A percentile compares a stretch with the other conserved stretches of the same genome.
phyloP scores from a whole-genome alignment of 1,140 invertebrate species.

The Drosophila triauraria region DNA sequence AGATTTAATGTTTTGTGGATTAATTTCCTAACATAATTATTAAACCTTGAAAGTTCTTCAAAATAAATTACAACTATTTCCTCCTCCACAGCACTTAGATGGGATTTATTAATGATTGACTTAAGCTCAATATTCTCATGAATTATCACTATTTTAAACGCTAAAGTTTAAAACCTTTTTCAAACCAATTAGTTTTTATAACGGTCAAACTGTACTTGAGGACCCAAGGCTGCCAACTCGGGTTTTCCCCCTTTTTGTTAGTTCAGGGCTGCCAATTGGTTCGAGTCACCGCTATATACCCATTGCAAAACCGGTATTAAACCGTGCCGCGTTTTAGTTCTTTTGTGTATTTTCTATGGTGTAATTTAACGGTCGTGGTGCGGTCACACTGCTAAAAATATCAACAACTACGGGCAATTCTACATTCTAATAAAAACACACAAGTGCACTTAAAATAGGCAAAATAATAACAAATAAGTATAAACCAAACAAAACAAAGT shows the following conservation, averaged over 20 bases:
- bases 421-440: constrained; percentile 19
- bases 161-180: neutral
- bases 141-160: neutral
- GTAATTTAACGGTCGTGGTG: too few species aligned
- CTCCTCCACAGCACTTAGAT: too few species aligned
- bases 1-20: too few species aligned
- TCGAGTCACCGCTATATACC: neutral
- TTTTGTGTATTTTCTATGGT: neutral
- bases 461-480: constrained; percentile 11
- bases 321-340: too few species aligned
- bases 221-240: neutral
- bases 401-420: constrained; percentile 18
- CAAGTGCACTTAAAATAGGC: constrained; percentile 26
- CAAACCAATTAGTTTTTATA: neutral
- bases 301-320: too few species aligned
- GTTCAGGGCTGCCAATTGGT: neutral
- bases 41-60: too few species aligned
- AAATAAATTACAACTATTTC: too few species aligned
- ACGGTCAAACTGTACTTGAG: neutral
- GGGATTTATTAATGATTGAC: too few species aligned
- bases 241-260: neutral
- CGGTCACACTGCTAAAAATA: constrained; percentile 9
- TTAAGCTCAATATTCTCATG: too few species aligned
- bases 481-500: neutral
- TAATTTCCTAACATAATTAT: too few species aligned